Evolutionary conservation across 2,888 invertebrate species (phyloP).

Genomic region (Eretmocerus hayati): DNA sequence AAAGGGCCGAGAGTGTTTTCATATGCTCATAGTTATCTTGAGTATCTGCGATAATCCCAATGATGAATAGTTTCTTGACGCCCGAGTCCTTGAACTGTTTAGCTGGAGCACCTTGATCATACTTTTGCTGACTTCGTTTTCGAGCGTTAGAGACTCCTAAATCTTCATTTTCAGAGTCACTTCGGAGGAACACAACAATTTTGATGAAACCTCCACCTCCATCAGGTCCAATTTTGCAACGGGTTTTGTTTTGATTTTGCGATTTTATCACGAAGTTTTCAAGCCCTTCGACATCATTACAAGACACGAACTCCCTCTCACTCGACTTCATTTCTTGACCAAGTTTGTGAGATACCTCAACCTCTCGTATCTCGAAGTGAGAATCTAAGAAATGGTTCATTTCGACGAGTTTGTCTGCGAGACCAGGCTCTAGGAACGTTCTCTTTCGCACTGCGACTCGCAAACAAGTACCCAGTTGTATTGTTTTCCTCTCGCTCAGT

Average conservation of each 20-base stretch:
- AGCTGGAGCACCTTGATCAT: neutral
- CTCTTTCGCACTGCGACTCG: too few species aligned
- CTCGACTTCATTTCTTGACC: too few species aligned
- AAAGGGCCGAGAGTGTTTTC: neutral
- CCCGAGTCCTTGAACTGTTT: neutral
- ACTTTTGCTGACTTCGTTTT: neutral
- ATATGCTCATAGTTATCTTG: neutral
- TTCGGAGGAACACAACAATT: neutral
- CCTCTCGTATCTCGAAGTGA: too few species aligned
- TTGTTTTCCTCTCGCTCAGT: too few species aligned
- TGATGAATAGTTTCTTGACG: neutral
- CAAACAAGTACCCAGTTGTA: too few species aligned
- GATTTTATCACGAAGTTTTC: neutral
- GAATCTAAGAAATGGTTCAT: too few species aligned
- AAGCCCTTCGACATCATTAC: neutral
- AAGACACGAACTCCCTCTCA: neutral
- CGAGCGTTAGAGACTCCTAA: neutral
- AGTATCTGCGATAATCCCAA: neutral
- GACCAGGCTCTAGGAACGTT: too few species aligned
- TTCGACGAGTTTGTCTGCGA: too few species aligned
- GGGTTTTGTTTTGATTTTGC: neutral
- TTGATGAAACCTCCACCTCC: neutral
- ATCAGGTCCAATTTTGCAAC: neutral
- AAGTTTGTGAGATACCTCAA: too few species aligned
- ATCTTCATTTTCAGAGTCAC: neutral